phyloP scores from a whole-genome alignment of 2,113 vertebrate species.

The Ellobius talpinus region DNA sequence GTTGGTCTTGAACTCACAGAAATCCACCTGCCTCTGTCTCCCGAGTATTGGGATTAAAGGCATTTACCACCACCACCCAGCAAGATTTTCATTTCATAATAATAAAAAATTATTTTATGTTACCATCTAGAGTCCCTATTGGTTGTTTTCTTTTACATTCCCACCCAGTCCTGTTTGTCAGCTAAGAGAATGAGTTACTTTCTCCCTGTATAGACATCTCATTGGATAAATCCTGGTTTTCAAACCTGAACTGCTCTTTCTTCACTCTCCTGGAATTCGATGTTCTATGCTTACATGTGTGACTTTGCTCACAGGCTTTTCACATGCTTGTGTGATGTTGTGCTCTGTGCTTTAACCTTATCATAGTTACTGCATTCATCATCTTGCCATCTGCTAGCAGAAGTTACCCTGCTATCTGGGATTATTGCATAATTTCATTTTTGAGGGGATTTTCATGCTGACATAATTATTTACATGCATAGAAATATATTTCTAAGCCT shows the following conservation, averaged over 20 bases:
- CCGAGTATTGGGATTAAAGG: too few relatives aligned
- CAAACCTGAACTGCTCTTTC: background rate
- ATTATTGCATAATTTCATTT: slow-evolving; percentile 17
- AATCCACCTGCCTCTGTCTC: too few relatives aligned
- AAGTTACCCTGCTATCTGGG: background rate
- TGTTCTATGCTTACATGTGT: background rate
- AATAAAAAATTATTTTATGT: background rate
- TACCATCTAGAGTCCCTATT: background rate
- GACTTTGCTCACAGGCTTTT: background rate
- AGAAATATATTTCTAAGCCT: background rate
- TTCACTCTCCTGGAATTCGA: background rate
- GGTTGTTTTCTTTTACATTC: background rate
- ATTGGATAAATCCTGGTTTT: background rate
- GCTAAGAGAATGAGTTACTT: background rate
- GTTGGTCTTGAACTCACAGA: too few relatives aligned
- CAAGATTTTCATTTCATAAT: background rate
- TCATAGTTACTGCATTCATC: background rate
- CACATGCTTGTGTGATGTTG: background rate
- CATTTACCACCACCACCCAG: too few relatives aligned
- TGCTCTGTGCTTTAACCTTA: background rate
- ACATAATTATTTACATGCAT: slow-evolving; percentile 22
- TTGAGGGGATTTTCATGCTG: slow-evolving; percentile 12
- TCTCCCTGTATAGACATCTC: background rate
- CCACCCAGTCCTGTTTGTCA: background rate
- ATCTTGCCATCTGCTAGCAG: background rate